phyloP scores from a whole-genome alignment of 1,140 invertebrate species.

The Antheraea pernyi region DNA sequence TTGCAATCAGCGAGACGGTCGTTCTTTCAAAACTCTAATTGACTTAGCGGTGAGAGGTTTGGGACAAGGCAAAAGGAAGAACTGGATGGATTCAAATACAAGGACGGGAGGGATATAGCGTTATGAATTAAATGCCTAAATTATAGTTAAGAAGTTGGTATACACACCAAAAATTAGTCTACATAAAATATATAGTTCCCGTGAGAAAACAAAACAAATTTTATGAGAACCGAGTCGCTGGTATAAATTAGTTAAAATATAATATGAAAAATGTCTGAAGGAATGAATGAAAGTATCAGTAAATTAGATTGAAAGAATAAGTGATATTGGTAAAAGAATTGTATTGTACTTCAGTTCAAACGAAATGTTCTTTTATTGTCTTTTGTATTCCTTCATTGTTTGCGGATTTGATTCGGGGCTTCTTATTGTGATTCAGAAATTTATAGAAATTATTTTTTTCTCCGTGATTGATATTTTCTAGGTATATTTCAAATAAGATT shows the following conservation, averaged over 20 bases:
- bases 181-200: too few relatives aligned
- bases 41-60: too few relatives aligned
- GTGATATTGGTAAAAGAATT: background rate
- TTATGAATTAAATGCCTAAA: too few relatives aligned
- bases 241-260: background rate
- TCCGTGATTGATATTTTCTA: background rate
- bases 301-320: background rate
- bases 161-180: too few relatives aligned
- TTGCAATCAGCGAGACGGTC: too few relatives aligned
- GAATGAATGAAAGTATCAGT: background rate
- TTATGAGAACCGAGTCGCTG: too few relatives aligned
- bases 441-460: background rate
- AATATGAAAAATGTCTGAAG: background rate
- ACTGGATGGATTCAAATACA: too few relatives aligned
- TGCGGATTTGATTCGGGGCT: background rate
- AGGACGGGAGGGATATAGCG: too few relatives aligned
- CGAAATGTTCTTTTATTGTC: background rate
- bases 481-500: background rate
- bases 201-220: too few relatives aligned
- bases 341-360: background rate
- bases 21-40: too few relatives aligned
- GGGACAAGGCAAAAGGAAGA: too few relatives aligned
- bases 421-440: conserved; percentile 1
- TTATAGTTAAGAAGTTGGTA: too few relatives aligned
- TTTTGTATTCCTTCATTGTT: background rate